Evolutionary conservation across 1,140 invertebrate species (phyloP).

Genomic region (Calephelis virginiensis): DNA sequence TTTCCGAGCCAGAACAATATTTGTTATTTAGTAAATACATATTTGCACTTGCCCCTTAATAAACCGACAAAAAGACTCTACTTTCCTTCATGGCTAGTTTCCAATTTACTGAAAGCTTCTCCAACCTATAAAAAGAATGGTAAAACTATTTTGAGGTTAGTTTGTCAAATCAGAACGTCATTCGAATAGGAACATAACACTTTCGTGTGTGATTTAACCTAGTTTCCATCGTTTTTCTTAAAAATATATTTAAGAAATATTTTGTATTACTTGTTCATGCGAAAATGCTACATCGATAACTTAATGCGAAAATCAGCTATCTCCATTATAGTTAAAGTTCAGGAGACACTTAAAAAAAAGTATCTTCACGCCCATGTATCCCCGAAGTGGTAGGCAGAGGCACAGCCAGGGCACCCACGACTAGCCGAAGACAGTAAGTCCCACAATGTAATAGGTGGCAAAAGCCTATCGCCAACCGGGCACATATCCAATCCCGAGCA

Average conservation of each 20-base stretch:
- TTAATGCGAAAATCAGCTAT: no score
- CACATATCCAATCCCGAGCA: no score
- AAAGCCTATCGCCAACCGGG: no score
- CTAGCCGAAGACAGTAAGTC: no score
- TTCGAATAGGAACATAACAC: neutral
- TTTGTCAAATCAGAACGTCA: constrained; percentile 2
- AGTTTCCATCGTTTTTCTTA: neutral
- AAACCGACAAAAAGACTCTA: constrained; percentile 3
- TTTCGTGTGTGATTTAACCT: neutral
- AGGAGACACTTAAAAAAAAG: no score
- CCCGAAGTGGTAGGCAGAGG: no score
- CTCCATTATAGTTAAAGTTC: no score
- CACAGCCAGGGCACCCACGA: no score
- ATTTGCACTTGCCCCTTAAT: neutral
- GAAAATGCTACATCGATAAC: no score
- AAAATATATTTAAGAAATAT: neutral
- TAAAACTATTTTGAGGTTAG: constrained; percentile 10
- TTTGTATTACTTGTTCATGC: no score
- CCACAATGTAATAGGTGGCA: no score
- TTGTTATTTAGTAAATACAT: constrained; percentile 2
- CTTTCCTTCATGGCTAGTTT: constrained; percentile 12
- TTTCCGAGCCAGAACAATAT: neutral
- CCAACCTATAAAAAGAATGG: constrained; percentile 5
- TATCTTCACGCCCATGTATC: no score
- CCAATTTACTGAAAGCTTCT: constrained; percentile 11